These are phyloP conservation scores for Takifugu bimaculatus DNA, from an alignment of 2,113 vertebrate genomes.

Conservation along the genomic window DNA sequence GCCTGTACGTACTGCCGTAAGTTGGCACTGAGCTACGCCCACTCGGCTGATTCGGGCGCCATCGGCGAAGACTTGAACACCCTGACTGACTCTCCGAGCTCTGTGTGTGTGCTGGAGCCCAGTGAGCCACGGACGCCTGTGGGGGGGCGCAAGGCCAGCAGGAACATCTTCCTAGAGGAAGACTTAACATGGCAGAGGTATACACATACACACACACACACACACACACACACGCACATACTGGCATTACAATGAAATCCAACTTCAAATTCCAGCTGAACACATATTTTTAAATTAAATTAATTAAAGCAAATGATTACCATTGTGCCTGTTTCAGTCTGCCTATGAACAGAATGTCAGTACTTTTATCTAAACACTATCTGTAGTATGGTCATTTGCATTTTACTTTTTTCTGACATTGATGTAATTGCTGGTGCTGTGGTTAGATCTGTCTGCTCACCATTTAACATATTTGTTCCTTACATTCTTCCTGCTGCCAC, in stretches of 20 bases:
- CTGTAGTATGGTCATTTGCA: no score
- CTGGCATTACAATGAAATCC: neutral
- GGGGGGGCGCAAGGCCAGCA: constrained; percentile 90
- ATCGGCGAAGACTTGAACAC: constrained; percentile 92
- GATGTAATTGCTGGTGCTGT: no score
- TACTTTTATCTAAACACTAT: no score
- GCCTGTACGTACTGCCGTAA: constrained; percentile 97
- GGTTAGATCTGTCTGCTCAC: no score
- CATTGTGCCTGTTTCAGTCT: neutral
- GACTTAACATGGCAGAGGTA: constrained; percentile 96
- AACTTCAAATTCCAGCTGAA: neutral
- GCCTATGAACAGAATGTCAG: no score
- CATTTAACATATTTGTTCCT: no score
- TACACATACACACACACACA: constrained; percentile 10
- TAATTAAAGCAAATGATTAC: neutral
- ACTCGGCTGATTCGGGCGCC: constrained; percentile 90
- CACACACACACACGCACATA: constrained; percentile 11
- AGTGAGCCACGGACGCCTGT: constrained; percentile 90
- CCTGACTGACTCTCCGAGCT: constrained; percentile 85
- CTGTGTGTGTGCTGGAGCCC: constrained; percentile 85
- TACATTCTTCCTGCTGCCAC: no score
- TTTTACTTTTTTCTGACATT: no score
- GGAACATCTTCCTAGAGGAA: constrained; percentile 97
- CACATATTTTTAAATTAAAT: neutral
- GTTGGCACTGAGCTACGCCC: constrained; percentile 92